Evolutionary conservation across 2,113 vertebrate species (phyloP).

Genomic region (Macaca fascicularis): T2T-MFA8v1.1 NC_088390.1:72981501-72982000

Average conservation of each 20-base stretch:
- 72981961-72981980: not conserved
- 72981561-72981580: too few species aligned
- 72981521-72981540: too few species aligned
- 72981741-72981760: not conserved
- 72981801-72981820: not conserved
- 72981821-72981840: not conserved
- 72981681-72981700: not conserved
- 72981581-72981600: not conserved
- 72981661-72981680: not conserved
- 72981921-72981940: not conserved
- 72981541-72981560: too few species aligned
- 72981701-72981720: not conserved
- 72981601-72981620: not conserved
- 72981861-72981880: not conserved
- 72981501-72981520: too few species aligned
- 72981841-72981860: not conserved
- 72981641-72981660: not conserved
- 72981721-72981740: not conserved
- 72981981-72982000: not conserved
- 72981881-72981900: not conserved
- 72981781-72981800: not conserved
- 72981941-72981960: not conserved
- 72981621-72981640: not conserved
- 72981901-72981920: not conserved
- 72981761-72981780: fast-evolving